Evolutionary conservation across 1,140 invertebrate species (phyloP).

Genomic region (Pectinophora gossypiella): DNA sequence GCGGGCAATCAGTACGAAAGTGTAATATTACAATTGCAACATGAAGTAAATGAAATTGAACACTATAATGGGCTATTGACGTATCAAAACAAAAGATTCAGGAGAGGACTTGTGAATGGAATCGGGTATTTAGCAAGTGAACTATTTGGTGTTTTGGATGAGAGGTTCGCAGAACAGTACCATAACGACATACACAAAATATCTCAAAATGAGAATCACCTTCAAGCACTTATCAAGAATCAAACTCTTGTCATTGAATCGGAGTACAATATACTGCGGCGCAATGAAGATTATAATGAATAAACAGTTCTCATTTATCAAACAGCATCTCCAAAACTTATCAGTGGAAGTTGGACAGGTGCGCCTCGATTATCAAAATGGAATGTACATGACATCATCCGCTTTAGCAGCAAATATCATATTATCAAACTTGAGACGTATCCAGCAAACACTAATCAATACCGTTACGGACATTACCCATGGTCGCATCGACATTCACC

Average conservation of each 20-base stretch:
- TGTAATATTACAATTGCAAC: conserved; percentile 1
- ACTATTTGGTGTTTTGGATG: conserved; percentile 24
- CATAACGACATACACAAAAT: conserved; percentile 15
- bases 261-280: not conserved
- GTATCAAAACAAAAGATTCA: conserved; percentile 12
- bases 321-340: not conserved
- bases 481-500: too few species aligned
- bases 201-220: conserved; percentile 14
- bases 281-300: not conserved
- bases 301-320: not conserved
- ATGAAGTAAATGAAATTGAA: conserved; percentile 17
- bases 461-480: too few species aligned
- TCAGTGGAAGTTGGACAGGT: not conserved
- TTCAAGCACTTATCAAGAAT: not conserved
- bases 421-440: too few species aligned
- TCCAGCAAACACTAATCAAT: too few species aligned
- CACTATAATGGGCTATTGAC: conserved; percentile 14
- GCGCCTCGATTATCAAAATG: not conserved
- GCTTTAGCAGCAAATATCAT: too few species aligned
- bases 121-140: conserved; percentile 14
- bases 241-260: not conserved
- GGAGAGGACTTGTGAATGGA: conserved; percentile 20
- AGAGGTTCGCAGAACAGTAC: conserved; percentile 25
- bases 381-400: too few species aligned
- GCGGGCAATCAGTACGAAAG: not conserved